phyloP scores from a whole-genome alignment of 2,113 vertebrate genomes.

The Mormoops blainvillei region DNA sequence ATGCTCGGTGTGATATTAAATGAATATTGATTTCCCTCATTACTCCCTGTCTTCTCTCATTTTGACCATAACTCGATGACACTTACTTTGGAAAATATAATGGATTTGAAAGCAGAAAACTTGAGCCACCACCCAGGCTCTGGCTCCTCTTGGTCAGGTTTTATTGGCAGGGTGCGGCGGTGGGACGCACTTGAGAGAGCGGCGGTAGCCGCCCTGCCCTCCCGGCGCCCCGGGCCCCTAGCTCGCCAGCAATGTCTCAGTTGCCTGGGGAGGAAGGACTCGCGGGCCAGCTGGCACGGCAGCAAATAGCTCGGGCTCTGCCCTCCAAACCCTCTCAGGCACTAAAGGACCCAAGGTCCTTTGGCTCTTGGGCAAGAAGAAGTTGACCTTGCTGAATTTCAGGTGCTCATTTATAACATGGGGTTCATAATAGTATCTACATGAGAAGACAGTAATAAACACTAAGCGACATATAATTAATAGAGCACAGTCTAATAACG shows the following conservation, averaged over 20 bases:
- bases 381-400: not conserved
- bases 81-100: not conserved
- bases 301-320: not conserved
- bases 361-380: not conserved
- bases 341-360: not conserved
- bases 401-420: not conserved
- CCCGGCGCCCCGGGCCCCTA: no score
- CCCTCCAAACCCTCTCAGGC: not conserved
- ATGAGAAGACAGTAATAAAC: not conserved
- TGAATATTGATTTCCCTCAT: not conserved
- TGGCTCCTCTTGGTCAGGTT: not conserved
- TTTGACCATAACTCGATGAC: not conserved
- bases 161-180: not conserved
- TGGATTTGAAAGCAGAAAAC: not conserved
- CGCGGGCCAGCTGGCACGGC: not conserved
- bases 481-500: not conserved
- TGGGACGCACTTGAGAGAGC: not conserved
- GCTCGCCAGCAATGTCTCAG: no score
- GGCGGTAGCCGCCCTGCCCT: rapidly evolving
- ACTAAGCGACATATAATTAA: not conserved
- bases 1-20: not conserved
- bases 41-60: not conserved
- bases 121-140: not conserved
- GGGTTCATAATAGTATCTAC: no score
- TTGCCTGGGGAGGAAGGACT: not conserved